Conservation (phyloP, 23 tunicate genomes). For the Halocynthia aurantium region DNA sequence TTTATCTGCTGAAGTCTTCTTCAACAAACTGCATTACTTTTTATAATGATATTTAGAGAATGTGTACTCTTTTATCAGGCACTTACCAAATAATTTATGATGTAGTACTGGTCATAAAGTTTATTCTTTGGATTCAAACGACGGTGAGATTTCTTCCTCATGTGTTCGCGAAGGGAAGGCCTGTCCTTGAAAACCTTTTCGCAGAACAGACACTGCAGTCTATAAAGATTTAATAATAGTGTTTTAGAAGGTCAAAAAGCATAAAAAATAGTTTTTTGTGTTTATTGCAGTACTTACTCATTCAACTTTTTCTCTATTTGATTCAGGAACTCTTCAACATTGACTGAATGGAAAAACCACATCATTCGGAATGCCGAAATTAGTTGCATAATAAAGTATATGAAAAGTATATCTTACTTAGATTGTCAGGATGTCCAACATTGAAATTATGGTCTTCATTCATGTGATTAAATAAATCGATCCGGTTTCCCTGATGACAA, state of each 20-base stretch:
- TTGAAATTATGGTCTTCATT: constrained; percentile 81
- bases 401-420: constrained; percentile 10
- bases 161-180: constrained; percentile 73
- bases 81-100: constrained; percentile 69
- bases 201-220: constrained; percentile 80
- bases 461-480: constrained; percentile 84
- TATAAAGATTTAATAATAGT: not conserved
- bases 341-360: constrained; percentile 13
- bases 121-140: constrained; percentile 79
- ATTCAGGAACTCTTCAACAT: constrained; percentile 73
- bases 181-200: constrained; percentile 90
- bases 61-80: not conserved
- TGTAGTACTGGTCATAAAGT: constrained; percentile 77
- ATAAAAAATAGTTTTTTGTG: not conserved
- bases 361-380: not conserved
- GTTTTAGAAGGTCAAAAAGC: not conserved
- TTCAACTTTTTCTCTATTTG: constrained; percentile 61
- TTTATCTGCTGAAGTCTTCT: not conserved
- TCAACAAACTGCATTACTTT: not conserved
- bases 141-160: constrained; percentile 92
- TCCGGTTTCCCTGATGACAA: constrained; percentile 55
- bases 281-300: constrained; percentile 7
- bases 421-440: constrained; percentile 95
- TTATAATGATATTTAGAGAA: not conserved
- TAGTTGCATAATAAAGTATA: not conserved